Evolutionary conservation across 2,888 invertebrate genomes (phyloP).

Genomic region (Lymantria monacha): DNA sequence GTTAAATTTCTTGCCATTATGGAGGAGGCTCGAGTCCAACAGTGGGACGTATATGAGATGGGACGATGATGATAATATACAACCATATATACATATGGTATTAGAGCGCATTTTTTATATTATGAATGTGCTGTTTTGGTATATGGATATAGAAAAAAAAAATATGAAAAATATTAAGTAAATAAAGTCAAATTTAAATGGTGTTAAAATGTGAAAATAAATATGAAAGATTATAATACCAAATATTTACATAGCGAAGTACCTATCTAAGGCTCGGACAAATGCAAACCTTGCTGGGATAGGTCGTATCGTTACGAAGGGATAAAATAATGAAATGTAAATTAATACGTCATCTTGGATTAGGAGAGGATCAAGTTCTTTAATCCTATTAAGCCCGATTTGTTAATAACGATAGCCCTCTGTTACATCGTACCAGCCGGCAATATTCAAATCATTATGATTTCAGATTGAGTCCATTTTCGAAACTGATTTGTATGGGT

Average conservation of each 20-base stretch:
- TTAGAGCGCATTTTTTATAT: too few relatives aligned
- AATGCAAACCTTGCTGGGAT: slow-evolving; percentile 20
- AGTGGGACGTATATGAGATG: too few relatives aligned
- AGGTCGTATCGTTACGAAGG: slow-evolving; percentile 23
- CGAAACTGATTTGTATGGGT: too few relatives aligned
- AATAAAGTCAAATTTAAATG: too few relatives aligned
- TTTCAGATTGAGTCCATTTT: slow-evolving; percentile 37
- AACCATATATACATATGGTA: too few relatives aligned
- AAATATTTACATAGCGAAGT: neutral
- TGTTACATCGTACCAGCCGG: slow-evolving; percentile 25
- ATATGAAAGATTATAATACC: neutral
- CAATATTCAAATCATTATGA: slow-evolving; percentile 32
- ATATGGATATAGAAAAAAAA: too few relatives aligned
- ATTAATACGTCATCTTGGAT: slow-evolving; percentile 63
- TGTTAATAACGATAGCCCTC: slow-evolving; percentile 46
- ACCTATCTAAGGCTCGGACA: slow-evolving; percentile 13
- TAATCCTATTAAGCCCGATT: slow-evolving; percentile 51
- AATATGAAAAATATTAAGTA: too few relatives aligned
- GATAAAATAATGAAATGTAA: slow-evolving; percentile 57
- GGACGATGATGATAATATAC: too few relatives aligned
- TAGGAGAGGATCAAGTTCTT: slow-evolving; percentile 47
- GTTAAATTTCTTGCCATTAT: too few relatives aligned
- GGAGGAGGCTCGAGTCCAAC: too few relatives aligned
- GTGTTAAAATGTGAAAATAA: neutral
- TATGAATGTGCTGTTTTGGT: too few relatives aligned